phyloP scores from a whole-genome alignment of 2,113 vertebrate genomes.

The Hassar affinis region DNA sequence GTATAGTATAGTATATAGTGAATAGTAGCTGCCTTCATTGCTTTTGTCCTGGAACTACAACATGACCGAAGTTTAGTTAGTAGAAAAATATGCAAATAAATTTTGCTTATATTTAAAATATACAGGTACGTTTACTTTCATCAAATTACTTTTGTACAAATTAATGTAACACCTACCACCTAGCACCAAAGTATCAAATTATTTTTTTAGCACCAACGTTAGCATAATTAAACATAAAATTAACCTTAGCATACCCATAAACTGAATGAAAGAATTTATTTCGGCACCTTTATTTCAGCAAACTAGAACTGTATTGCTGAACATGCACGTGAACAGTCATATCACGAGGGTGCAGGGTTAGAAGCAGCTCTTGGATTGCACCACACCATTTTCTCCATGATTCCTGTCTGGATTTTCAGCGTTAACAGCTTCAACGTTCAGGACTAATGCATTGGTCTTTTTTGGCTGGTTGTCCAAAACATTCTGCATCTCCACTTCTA shows the following conservation, averaged over 20 bases:
- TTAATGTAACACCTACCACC: too few relatives aligned
- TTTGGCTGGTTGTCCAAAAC: conserved; percentile 58
- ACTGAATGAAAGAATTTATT: not conserved
- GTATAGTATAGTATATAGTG: not conserved
- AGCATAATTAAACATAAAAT: not conserved
- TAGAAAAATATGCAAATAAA: not conserved
- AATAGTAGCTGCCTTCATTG: not conserved
- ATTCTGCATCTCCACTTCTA: conserved; percentile 67
- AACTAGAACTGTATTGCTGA: not conserved
- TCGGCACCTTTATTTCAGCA: not conserved
- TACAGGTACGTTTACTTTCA: too few relatives aligned
- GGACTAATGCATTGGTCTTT: conserved; percentile 40
- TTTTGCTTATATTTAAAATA: not conserved
- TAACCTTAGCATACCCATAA: not conserved
- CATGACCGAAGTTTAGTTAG: not conserved
- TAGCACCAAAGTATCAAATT: too few relatives aligned
- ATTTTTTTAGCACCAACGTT: not conserved
- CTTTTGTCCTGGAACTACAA: not conserved
- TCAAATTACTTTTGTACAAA: too few relatives aligned
- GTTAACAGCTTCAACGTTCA: not conserved
- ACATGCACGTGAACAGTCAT: not conserved
- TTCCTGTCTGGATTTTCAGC: not conserved
- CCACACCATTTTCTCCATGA: conserved; percentile 31
- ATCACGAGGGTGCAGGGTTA: conserved; percentile 33
- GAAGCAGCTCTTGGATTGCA: conserved; percentile 65